Evolutionary conservation across 2,113 vertebrate genomes (phyloP), one percentile per base, ranked within the genome.

Genomic region (Megalops atlanticus): DNA sequence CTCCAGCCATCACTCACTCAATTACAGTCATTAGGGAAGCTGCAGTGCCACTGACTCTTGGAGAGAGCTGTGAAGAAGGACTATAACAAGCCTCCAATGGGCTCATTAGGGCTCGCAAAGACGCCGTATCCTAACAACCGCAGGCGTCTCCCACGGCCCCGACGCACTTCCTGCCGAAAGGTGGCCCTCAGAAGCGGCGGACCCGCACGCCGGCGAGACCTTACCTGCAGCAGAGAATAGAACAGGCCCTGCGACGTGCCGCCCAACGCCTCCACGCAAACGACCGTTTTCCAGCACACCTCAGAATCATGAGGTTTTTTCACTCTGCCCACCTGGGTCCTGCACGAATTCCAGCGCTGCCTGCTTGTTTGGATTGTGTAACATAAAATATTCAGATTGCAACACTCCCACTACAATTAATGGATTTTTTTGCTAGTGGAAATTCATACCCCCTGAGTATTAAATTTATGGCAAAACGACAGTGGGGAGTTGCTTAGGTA

Each of bases 101-200:
- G 84, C 86, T 91, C 89, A 90, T 91, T 91, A 91, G 80, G 80
- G 58, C 11, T 86, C 78, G 81, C 76, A 68, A 45, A 83, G 82
- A 86, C 79, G 85, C 84, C 85, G 81, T 76, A 80, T 85, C 83
- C 86, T 88, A 87, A 89, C 89, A 89, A 91, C 85, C 74, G 68
- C 74, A n/a, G 75, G 58, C 45, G 83, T 90, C 88, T 91, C 89
- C 87, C 80, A 88, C 84, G 78, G 52, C 33, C 16, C 16, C n/a
- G 33, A 4, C 74, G 21, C 45, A 16, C 33, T 49, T 52, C 45
- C 31, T 35, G 8, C 11, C 35, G 47, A n/a, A 64, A 64, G 58
- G 58, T 64, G 58, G 58, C 58, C 24, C 12, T n/a, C 12, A n/a
- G 31, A 31, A 31, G 2, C 14, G 6, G 18, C 3, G 58, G 3